A percentile compares a stretch with the other conserved stretches of the same genome.
Evolutionary conservation across 2,113 vertebrate genomes (phyloP).

Genomic region (Terrapene triunguis): DNA sequence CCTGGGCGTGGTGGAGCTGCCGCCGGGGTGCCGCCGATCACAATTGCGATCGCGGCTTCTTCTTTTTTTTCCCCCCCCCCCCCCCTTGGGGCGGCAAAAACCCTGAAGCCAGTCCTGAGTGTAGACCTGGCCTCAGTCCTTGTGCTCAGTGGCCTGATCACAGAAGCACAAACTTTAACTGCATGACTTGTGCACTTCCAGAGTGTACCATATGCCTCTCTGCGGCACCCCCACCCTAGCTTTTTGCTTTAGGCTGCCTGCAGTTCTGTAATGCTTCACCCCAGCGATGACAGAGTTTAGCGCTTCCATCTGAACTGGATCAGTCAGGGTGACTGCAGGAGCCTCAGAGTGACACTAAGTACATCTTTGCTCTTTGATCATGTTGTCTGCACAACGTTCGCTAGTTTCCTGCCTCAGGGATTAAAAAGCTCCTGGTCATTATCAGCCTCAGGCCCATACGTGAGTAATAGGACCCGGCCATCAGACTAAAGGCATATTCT

Average conservation of each 20-base stretch:
- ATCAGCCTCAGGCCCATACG: background rate
- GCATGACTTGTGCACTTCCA: background rate
- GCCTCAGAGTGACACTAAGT: background rate
- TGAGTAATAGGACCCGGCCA: background rate
- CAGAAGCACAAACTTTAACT: accelerated
- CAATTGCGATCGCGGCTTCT: too few relatives aligned
- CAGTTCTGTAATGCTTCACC: background rate
- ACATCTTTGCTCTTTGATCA: background rate
- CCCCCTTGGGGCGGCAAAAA: too few relatives aligned
- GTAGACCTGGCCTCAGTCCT: background rate
- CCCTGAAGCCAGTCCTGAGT: too few relatives aligned
- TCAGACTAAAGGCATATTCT: slow-evolving; percentile 11
- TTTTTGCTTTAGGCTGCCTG: background rate
- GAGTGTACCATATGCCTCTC: background rate
- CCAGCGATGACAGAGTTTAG: background rate
- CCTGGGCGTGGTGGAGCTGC: too few relatives aligned
- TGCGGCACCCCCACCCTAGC: background rate
- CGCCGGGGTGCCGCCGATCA: too few relatives aligned
- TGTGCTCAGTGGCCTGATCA: background rate
- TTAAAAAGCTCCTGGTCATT: background rate
- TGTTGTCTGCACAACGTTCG: background rate
- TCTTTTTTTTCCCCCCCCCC: too few relatives aligned
- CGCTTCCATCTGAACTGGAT: background rate
- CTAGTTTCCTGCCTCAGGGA: background rate
- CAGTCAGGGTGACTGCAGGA: background rate